Conservation (phyloP, 2,797 vertebrate species). For the Threskiornis aethiopicus region DNA sequence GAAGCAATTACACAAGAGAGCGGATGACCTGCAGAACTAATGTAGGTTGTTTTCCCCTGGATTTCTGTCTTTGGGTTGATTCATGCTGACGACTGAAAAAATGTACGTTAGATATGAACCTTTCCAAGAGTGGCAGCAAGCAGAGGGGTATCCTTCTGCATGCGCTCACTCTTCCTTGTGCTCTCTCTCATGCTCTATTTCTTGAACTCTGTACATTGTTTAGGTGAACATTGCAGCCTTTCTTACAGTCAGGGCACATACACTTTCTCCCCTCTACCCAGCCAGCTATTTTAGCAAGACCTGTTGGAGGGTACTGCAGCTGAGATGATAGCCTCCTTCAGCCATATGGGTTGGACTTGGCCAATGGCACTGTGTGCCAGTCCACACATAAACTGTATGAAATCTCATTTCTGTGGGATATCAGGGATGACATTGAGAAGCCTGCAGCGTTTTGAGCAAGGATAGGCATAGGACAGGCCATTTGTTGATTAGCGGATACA, state of each 20-base stretch:
- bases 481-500: neutral
- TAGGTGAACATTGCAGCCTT: neutral
- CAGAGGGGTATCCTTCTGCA: neutral
- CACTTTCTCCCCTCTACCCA: neutral
- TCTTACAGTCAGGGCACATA: neutral
- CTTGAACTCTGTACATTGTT: neutral
- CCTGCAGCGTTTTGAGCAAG: neutral
- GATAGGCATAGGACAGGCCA: neutral
- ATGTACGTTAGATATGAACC: neutral
- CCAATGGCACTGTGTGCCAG: neutral
- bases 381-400: neutral
- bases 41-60: neutral
- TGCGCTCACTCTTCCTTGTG: neutral
- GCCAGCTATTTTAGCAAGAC: neutral
- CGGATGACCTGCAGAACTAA: neutral
- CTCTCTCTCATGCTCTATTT: neutral
- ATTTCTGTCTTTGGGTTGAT: neutral
- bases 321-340: neutral
- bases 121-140: neutral
- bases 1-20: neutral
- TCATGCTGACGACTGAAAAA: neutral
- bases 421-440: neutral
- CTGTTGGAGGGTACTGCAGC: neutral
- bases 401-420: neutral
- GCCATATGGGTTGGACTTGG: rapidly evolving